These are phyloP conservation scores for Grapholita molesta DNA, from an alignment of 1,140 invertebrate species.

Conservation along the genomic window DNA sequence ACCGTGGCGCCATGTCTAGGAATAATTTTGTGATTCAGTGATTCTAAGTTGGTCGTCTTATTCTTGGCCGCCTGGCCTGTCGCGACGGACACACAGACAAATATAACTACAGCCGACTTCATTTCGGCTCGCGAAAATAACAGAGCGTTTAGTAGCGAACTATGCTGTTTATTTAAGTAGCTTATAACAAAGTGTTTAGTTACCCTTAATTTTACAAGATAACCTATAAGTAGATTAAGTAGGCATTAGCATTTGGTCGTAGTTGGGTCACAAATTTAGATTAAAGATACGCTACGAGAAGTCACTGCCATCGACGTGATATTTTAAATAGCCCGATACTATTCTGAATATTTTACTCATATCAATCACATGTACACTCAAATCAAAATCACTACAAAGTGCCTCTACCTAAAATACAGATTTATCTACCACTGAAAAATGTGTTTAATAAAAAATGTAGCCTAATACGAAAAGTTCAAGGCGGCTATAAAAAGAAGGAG, in stretches of 20 bases:
- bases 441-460: neutral
- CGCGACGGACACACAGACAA: slow-evolving; percentile 24
- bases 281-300: too few relatives aligned
- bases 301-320: too few relatives aligned
- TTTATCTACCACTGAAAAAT: too few relatives aligned
- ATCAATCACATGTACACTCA: too few relatives aligned
- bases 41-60: neutral
- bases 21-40: slow-evolving; percentile 17
- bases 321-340: too few relatives aligned
- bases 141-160: neutral
- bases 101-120: neutral
- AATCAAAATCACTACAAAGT: too few relatives aligned
- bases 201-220: too few relatives aligned
- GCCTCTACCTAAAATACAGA: too few relatives aligned
- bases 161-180: neutral
- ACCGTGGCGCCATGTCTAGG: slow-evolving; percentile 25
- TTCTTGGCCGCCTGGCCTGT: slow-evolving; percentile 17
- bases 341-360: too few relatives aligned
- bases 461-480: neutral
- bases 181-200: neutral
- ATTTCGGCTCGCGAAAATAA: neutral
- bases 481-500: slow-evolving; percentile 8
- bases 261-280: too few relatives aligned
- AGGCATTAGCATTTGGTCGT: too few relatives aligned
- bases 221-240: too few relatives aligned